Conservation (phyloP, 2,888 invertebrate species). For the Cantharis nigra region DNA sequence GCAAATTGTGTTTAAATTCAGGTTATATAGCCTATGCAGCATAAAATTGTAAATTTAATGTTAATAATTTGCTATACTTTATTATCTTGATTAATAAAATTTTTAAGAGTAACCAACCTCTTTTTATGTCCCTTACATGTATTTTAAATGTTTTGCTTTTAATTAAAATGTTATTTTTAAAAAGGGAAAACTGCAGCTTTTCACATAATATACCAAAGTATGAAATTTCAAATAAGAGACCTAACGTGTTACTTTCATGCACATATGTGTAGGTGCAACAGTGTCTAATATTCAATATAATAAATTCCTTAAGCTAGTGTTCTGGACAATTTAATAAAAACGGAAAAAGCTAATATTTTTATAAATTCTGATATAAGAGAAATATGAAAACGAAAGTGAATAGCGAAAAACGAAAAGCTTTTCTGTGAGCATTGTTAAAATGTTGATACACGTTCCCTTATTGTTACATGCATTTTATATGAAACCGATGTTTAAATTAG, state of each 20-base stretch:
- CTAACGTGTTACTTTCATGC: neutral
- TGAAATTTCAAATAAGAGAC: neutral
- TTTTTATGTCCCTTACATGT: neutral
- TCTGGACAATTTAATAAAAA: neutral
- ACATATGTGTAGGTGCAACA: neutral
- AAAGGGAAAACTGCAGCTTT: neutral
- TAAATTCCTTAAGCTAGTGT: neutral
- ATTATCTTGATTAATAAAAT: neutral
- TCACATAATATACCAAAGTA: neutral
- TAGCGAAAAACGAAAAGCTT: neutral
- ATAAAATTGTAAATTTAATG: neutral
- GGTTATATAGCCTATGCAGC: neutral
- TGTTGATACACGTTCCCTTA: neutral
- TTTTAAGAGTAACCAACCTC: neutral
- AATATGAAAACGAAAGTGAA: neutral
- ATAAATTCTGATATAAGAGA: neutral
- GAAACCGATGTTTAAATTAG: neutral
- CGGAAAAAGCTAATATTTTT: neutral
- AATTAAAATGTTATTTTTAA: neutral
- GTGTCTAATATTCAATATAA: neutral
- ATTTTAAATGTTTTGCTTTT: neutral
- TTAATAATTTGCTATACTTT: neutral
- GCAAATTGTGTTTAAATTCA: neutral
- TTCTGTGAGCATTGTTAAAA: slow-evolving; percentile 10
- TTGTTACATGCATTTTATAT: neutral